phyloP scores from a whole-genome alignment of 1,140 invertebrate species.

The Drosophila kohkoa region DNA sequence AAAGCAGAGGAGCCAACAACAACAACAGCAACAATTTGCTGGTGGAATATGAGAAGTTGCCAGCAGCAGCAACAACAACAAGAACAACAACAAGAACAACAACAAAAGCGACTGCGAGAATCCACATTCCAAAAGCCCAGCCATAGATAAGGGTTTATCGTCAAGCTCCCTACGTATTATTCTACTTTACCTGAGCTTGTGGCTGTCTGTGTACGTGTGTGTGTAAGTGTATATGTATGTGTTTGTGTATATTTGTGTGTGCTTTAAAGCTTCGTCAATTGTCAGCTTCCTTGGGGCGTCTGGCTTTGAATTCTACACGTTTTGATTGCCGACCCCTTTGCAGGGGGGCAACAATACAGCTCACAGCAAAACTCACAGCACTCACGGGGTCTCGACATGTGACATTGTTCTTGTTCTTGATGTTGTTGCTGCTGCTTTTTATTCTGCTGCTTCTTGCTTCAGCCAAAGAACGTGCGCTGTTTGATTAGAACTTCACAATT shows the following conservation, averaged over 20 bases:
- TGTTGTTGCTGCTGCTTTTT: conserved; percentile 10
- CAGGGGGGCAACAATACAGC: background rate
- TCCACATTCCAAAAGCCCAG: conserved; percentile 56
- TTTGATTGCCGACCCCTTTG: conserved; percentile 5
- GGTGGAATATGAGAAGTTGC: too few relatives aligned
- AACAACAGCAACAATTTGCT: conserved; percentile 11
- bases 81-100: background rate
- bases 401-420: conserved; percentile 14
- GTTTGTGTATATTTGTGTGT: conserved; percentile 2
- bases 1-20: conserved; percentile 46
- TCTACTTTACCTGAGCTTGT: background rate
- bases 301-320: conserved; percentile 44
- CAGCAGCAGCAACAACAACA: conserved; percentile 4
- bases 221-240: background rate
- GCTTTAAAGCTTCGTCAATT: conserved; percentile 34
- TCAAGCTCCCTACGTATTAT: background rate
- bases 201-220: background rate
- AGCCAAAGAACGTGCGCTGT: conserved; percentile 6
- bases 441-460: background rate
- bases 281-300: conserved; percentile 38
- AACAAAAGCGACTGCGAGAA: background rate
- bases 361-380: background rate
- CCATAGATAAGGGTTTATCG: conserved; percentile 73
- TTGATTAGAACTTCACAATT: conserved; percentile 29
- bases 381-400: conserved; percentile 47